Percentiles rank a stretch among this genome's conserved stretches.
phyloP scores from a whole-genome alignment of 1,140 invertebrate genomes.

The Cherax destructor region DNA sequence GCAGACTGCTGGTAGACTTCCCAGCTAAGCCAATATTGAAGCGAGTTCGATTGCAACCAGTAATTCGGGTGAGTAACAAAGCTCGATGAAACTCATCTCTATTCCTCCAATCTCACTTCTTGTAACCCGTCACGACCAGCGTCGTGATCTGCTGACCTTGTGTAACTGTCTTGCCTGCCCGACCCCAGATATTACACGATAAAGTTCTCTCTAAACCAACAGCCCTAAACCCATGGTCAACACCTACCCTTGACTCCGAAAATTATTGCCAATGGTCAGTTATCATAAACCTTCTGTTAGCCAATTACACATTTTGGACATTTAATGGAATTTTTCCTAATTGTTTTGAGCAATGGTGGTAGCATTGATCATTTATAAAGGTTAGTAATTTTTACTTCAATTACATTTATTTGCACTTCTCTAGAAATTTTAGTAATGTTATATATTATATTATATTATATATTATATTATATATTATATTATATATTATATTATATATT shows the following conservation, averaged over 20 bases:
- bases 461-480: no score
- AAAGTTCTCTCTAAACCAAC: constrained; percentile 41
- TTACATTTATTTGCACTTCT: not conserved
- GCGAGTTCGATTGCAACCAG: not conserved
- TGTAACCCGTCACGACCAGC: constrained; percentile 22
- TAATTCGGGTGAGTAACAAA: not conserved
- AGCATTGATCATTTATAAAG: not conserved
- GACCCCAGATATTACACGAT: constrained; percentile 52
- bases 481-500: no score
- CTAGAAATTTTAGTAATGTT: not conserved
- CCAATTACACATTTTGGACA: not conserved
- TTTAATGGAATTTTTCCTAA: not conserved
- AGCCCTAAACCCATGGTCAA: constrained; percentile 43
- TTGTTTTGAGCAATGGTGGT: not conserved
- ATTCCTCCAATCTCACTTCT: constrained; percentile 21
- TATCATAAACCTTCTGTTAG: not conserved
- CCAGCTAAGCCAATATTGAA: not conserved
- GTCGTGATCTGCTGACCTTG: constrained; percentile 58
- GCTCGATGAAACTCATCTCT: not conserved
- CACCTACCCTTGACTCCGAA: constrained; percentile 1
- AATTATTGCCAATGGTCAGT: not conserved
- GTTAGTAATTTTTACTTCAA: not conserved
- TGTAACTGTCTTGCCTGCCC: constrained; percentile 46
- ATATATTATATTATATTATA: no score
- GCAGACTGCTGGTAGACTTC: not conserved